Evolutionary conservation across 2,888 invertebrate species (phyloP), one percentile per base, ranked within the genome.

Genomic region (Cheiracanthium punctorium): DNA sequence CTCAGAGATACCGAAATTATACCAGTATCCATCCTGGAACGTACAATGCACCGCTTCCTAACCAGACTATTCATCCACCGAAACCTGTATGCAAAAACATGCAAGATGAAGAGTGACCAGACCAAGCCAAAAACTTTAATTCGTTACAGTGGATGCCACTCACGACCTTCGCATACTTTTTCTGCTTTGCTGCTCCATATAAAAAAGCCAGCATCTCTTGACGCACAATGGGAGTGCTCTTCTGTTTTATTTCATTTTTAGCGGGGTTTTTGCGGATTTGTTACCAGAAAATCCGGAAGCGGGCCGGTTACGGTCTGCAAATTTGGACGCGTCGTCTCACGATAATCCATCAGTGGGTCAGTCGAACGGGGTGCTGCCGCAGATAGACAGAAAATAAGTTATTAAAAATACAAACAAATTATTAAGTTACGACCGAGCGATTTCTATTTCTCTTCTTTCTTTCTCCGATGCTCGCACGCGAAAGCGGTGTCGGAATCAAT

Each of bases 91-190:
- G 37, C 10, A 37, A 37, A 37, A 37, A 37, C 10, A 10, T 37
- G 37, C 4, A 7, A 37, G 37, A 37, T 37, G 37, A n/a, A n/a
- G n/a, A 37, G 37, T 37, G 10, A 4, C 10, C 37, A 37, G 10
- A 37, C 10, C 37, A 37, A 37, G 10, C 4, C 10, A 4, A 37
- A 37, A 37, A 37, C 37, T 37, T 58, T 24, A 58, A 24, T 24
- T 24, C 58, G 58, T 24, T 24, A 24, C 20, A 58, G 58, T 58
- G 58, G 24, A 24, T 58, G 58, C 24, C 58, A 24, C 20, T 58
- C 24, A 20, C 67, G 82, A 76, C 82, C 82, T 82, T 82, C 70
- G 75, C 82, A 71, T 76, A 71, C 41, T 82, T 76, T 71, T 71
- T 41, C 71, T 43, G 41, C 71, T 43, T 41, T 28, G 41, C 41